Percentiles rank a stretch among this genome's conserved stretches.
These are phyloP conservation scores for Argya squamiceps DNA, from an alignment of 2,797 vertebrate species.

Conservation along the genomic window DNA sequence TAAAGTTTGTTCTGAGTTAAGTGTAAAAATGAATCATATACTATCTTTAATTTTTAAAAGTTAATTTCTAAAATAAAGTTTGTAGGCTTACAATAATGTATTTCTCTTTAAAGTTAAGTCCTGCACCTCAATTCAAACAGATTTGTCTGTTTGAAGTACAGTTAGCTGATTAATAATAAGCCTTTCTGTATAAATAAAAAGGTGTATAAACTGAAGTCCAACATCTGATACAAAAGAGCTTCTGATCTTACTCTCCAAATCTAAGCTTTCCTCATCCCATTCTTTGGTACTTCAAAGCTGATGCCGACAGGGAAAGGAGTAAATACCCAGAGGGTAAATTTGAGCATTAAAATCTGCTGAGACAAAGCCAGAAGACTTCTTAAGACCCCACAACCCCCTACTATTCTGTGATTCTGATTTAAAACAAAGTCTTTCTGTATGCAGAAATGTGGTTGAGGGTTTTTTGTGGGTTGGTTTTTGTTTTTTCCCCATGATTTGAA, in stretches of 20 bases:
- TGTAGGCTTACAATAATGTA: background rate
- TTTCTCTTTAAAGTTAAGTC: background rate
- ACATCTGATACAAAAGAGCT: background rate
- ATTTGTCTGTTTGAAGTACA: background rate
- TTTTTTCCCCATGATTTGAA: background rate
- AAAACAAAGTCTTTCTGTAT: background rate
- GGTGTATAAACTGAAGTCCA: background rate
- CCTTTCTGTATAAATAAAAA: background rate
- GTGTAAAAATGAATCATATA: background rate
- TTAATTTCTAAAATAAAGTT: background rate
- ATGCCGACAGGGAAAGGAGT: background rate
- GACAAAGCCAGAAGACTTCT: background rate
- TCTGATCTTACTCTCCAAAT: conserved; percentile 1
- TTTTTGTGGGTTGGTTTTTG: background rate
- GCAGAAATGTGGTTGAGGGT: background rate
- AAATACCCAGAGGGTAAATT: conserved; percentile 1
- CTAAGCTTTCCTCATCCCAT: background rate
- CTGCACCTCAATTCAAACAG: background rate
- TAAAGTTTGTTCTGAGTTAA: background rate
- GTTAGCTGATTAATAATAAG: background rate
- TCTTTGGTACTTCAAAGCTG: conserved; percentile 20
- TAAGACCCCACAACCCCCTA: background rate
- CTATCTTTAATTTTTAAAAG: background rate
- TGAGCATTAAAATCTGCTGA: background rate
- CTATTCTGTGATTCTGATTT: background rate